These are phyloP conservation scores for Heterotis niloticus DNA, from an alignment of 2,113 vertebrate species.

Conservation along the genomic window DNA sequence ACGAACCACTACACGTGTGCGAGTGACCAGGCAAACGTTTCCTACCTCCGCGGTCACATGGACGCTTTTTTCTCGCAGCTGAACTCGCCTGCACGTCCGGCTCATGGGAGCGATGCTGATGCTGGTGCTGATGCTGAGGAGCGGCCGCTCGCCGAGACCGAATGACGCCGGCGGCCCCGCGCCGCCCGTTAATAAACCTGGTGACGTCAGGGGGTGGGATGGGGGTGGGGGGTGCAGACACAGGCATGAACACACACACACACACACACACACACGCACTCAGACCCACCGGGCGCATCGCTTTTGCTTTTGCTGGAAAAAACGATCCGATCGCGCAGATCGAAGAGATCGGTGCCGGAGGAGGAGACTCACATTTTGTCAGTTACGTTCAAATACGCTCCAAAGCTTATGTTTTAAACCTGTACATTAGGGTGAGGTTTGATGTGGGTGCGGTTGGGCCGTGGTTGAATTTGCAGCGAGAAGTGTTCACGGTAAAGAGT, in stretches of 20 bases:
- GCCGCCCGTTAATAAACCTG: slow-evolving; percentile 51
- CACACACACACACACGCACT: slow-evolving; percentile 8
- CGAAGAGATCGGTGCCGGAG: no score
- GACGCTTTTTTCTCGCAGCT: slow-evolving; percentile 35
- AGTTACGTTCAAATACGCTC: no score
- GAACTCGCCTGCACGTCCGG: slow-evolving; percentile 48
- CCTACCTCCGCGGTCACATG: slow-evolving; percentile 28
- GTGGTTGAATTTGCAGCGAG: no score
- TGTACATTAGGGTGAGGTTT: no score
- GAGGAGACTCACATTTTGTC: no score
- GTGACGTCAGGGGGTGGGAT: slow-evolving; percentile 49
- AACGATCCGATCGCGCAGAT: no score
- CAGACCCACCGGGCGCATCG: no score
- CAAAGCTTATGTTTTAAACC: no score
- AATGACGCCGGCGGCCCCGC: slow-evolving; percentile 37
- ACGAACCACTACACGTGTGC: no score
- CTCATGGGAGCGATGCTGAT: slow-evolving; percentile 48
- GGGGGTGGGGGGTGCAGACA: neutral
- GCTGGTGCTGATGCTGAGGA: slow-evolving; percentile 39
- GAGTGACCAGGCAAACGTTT: neutral
- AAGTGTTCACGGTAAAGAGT: no score
- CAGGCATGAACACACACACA: neutral
- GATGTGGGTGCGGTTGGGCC: no score
- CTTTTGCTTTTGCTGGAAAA: no score
- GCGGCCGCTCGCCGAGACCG: slow-evolving; percentile 47